Base-by-base conservation (phyloP, 1,140 invertebrate species). In the Zaprionus vittiger region DNA sequence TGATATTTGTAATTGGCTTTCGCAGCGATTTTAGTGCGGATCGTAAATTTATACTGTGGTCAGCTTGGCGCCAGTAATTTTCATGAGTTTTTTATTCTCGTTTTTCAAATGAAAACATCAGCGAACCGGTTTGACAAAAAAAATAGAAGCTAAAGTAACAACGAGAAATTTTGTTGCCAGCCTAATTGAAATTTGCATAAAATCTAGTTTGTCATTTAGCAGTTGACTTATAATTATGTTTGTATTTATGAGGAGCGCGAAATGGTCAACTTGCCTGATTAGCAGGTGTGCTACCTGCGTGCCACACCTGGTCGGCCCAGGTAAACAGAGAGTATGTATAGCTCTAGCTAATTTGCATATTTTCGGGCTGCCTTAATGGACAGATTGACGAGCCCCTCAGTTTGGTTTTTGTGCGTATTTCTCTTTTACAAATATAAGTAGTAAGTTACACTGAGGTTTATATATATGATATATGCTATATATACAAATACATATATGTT, bases 131-230 rank as follows among this genome's bases (percentile, higher is more conserved):
- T 83, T 41, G 22, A 55, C 20, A 11, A 47, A 61, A 57, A 49
- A 47, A 12, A 14, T 2, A 34, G 4, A 34, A 22, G 62, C 17
- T 56, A 66, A 17, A 66, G 49, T 17, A 57, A 72, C 31, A 38
- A 66, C 22, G 62, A 63, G 28, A 77, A 28, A 56, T 57, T 66
- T 60, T 41, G 15, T 79, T 68, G 38, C 54, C 52, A 44, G 34
- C 31, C 62, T 65, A 70, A 80, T 34, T 31, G 57, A 60, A 67
- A 68, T 79, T 83, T 72, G 55, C 74, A 60, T 76, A 76, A 64
- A 87, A 76, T 81, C 78, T 87, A 87, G 83, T 84, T 87, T 77
- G 69, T 9, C 57, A 83, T 73, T 87, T 89, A 87, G 84, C 84
- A 83, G n/a, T 41, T 31, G 20, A 44, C 11, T 52, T 68, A 73